phyloP scores from a whole-genome alignment of 2,113 vertebrate genomes.

The Peromyscus maniculatus region DNA sequence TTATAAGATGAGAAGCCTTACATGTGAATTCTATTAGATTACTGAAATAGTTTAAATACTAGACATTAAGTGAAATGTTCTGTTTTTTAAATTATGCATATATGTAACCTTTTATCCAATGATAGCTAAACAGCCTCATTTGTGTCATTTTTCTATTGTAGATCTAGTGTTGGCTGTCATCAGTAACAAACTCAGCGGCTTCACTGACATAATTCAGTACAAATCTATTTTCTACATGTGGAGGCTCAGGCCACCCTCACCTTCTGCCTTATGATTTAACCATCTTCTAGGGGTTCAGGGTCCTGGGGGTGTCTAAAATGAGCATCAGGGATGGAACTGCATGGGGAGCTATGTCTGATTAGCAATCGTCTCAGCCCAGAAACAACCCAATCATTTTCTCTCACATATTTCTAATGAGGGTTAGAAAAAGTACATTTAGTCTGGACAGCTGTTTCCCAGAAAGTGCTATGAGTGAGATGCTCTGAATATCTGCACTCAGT shows the following conservation, averaged over 20 bases:
- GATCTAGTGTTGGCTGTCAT: not conserved
- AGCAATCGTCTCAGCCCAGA: not conserved
- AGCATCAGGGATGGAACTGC: accelerated
- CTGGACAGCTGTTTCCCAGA: not conserved
- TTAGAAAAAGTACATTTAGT: not conserved
- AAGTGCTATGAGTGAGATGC: not conserved
- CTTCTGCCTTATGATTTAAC: not conserved
- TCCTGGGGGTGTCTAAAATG: not conserved
- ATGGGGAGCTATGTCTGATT: not conserved
- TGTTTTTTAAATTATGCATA: not conserved
- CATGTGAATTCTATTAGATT: not conserved
- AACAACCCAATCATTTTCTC: not conserved
- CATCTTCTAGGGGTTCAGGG: not conserved
- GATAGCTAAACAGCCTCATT: not conserved
- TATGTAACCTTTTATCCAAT: not conserved
- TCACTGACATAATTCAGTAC: not conserved
- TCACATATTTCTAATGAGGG: not conserved
- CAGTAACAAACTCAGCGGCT: not conserved
- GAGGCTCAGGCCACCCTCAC: too few relatives aligned
- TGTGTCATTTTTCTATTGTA: not conserved
- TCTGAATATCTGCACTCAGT: not conserved
- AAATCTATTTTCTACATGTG: not conserved
- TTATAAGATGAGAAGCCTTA: not conserved
- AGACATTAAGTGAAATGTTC: not conserved
- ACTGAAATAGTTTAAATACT: not conserved